Evolutionary conservation across 2,888 invertebrate genomes (phyloP).

Genomic region (Allophyes oxyacanthae): DNA sequence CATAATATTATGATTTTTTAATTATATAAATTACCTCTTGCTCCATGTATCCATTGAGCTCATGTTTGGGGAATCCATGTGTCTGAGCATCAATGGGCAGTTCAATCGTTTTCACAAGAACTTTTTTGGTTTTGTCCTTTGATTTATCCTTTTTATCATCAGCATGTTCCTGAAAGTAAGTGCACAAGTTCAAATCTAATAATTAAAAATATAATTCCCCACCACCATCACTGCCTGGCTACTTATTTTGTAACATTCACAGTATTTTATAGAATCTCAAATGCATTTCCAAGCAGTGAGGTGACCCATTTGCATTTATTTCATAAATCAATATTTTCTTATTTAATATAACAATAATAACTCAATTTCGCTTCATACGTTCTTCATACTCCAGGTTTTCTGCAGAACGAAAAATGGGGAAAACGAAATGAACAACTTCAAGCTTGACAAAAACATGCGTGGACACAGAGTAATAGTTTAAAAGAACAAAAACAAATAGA

Average conservation of each 20-base stretch:
- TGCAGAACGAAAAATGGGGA: conserved; percentile 66
- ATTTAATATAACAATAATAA: conserved; percentile 50
- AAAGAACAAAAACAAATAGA: conserved; percentile 69
- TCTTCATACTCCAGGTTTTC: conserved; percentile 53
- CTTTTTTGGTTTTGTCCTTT: conserved; percentile 92
- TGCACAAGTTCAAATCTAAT: conserved; percentile 72
- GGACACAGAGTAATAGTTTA: conserved; percentile 85
- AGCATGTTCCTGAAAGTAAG: conserved; percentile 84
- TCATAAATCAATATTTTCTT: conserved; percentile 49
- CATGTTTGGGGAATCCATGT: conserved; percentile 92
- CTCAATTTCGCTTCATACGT: conserved; percentile 43
- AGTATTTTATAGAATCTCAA: conserved; percentile 6
- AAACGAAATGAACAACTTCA: conserved; percentile 55
- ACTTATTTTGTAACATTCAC: conserved; percentile 6
- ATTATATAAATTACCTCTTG: conserved; percentile 90
- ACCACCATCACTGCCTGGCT: conserved; percentile 77
- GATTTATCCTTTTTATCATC: conserved; percentile 91
- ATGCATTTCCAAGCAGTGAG: conserved; percentile 72
- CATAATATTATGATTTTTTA: no score
- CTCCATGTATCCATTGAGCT: conserved; percentile 93
- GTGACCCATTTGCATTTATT: conserved; percentile 87
- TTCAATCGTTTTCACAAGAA: conserved; percentile 94
- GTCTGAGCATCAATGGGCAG: conserved; percentile 94
- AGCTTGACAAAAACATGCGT: conserved; percentile 84
- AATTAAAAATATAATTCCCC: conserved; percentile 67